Base-by-base conservation (phyloP, 2,113 vertebrate species). In the Phylloscopus trochilus region DNA sequence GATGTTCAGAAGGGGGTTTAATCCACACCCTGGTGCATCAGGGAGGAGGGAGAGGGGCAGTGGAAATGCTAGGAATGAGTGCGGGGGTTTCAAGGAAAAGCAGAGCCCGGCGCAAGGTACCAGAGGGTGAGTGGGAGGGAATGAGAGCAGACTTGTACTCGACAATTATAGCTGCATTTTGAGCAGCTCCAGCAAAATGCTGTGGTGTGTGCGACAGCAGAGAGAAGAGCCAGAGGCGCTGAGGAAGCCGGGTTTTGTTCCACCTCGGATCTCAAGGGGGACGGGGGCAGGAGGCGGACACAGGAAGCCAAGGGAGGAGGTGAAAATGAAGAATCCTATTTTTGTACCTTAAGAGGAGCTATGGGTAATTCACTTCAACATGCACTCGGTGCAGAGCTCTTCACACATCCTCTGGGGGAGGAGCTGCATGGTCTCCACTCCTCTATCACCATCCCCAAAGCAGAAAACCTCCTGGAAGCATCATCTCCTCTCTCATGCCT, bases 41-140 rank as follows among this genome's bases (percentile, higher is more conserved):
- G 18, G 46, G 37, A 75, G 24, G 26, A 64, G 18, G 18, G 20
- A 90, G 10, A 68, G 15, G 18, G 47, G 21, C 53, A 19, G 23
- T 56, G 12, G 64, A 75, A 92, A 41, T 1, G 2, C 15, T 24
- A 58, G 35, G 39, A 78, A 59, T 1, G 15, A 74, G 23, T 3
- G 1, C 39, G 9, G 18, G 12, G 7, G 13, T 24, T 87, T 27
- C 35, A 89, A 31, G 13, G 39, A 77, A 93, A 74, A 93, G 35
- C 47, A 73, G 39, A 31, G n/a, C 60, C 52, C 0, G 0, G 60
- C 73, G 33, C 60, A 59, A 82, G 47, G 59, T 41, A 88, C 58
- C 95, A 95, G 94, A 88, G 90, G 74, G 84, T 91, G 95, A 96
- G 93, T 87, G 35, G 90, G 91, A 93, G 79, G 82, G 63, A 89